These are phyloP conservation scores for Meloidogyne exigua DNA, from an alignment of 1,140 invertebrate species.

Conservation along the genomic window DNA sequence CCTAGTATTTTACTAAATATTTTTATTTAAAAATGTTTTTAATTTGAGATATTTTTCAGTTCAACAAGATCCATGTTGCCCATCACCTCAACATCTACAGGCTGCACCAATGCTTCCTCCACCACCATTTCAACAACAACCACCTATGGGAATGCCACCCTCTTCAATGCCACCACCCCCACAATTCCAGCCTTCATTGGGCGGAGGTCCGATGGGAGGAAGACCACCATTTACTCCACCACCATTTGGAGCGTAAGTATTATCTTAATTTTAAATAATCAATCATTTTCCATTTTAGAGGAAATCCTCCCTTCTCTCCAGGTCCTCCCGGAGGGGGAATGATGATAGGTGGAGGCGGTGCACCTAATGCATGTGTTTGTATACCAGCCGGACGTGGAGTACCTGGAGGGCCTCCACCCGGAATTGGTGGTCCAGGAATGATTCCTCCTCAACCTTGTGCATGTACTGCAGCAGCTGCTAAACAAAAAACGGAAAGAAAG, in stretches of 20 bases:
- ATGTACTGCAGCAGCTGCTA: not conserved
- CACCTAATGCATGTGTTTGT: not conserved
- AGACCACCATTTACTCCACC: not conserved
- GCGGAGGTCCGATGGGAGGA: constrained; percentile 8
- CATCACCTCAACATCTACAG: constrained; percentile 17
- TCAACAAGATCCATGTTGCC: constrained; percentile 20
- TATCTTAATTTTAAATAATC: not conserved
- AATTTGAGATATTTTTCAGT: constrained; percentile 4
- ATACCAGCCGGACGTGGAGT: not conserved
- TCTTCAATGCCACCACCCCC: not conserved
- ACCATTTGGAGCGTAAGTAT: not conserved
- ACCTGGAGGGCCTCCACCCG: not conserved
- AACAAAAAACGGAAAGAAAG: not conserved
- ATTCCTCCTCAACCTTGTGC: not conserved
- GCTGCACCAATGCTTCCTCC: constrained; percentile 22
- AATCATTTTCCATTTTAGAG: not conserved
- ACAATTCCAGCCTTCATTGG: constrained; percentile 15
- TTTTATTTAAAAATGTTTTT: not conserved
- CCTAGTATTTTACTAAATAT: not conserved
- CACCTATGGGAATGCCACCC: not conserved
- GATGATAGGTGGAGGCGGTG: not conserved
- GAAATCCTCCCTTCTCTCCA: not conserved
- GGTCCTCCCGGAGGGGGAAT: not conserved
- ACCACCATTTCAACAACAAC: constrained; percentile 17
- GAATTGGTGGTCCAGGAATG: not conserved